Conservation (phyloP, 30 jellyfish, hydroid and myxozoan genomes). For the Morbakka virulenta region DNA sequence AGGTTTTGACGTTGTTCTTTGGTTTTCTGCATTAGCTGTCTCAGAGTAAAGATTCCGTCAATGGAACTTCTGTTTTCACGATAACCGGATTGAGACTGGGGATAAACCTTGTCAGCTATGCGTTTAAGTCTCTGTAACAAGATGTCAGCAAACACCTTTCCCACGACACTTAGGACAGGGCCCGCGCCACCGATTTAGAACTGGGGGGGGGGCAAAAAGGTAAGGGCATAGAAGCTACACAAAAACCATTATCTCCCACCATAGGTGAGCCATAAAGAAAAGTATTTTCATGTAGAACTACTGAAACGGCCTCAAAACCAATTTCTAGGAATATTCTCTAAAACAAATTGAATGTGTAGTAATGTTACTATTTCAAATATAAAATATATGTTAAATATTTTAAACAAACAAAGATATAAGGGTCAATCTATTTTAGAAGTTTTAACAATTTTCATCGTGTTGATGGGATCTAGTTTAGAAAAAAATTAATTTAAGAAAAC, state of each 20-base stretch:
- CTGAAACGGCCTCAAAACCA: neutral
- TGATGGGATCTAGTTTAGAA: neutral
- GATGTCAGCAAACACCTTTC: too few relatives aligned
- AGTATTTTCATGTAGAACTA: neutral
- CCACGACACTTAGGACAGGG: neutral
- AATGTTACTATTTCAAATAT: too few relatives aligned
- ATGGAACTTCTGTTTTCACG: too few relatives aligned
- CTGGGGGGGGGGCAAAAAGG: neutral
- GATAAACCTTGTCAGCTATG: too few relatives aligned
- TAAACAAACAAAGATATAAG: neutral
- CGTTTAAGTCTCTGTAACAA: too few relatives aligned
- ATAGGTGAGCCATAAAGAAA: neutral
- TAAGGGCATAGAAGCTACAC: neutral
- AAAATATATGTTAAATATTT: too few relatives aligned
- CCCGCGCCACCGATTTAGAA: neutral
- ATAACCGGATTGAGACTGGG: too few relatives aligned
- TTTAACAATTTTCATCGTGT: neutral
- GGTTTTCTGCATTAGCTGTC: too few relatives aligned
- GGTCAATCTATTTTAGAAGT: neutral
- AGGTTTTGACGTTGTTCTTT: too few relatives aligned
- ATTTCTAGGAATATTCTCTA: neutral
- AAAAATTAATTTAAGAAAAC: neutral
- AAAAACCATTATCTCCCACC: neutral
- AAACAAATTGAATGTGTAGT: neutral
- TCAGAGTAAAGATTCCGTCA: too few relatives aligned